Evolutionary conservation across 2,113 vertebrate genomes (phyloP).

Genomic region (Natator depressus): DNA sequence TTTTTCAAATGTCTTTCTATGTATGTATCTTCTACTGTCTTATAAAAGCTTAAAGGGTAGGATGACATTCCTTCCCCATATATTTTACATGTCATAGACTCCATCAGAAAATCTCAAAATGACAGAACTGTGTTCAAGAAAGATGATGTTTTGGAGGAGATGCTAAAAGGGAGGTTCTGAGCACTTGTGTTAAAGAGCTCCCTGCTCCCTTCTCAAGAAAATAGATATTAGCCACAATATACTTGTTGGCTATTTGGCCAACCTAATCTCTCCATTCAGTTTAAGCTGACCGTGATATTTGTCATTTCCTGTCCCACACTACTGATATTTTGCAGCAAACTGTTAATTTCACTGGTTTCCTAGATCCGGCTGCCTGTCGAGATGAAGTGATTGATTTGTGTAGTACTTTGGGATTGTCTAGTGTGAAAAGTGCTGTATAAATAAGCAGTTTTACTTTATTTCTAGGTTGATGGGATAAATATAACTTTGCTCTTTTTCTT

Average conservation of each 20-base stretch:
- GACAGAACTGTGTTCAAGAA: background rate
- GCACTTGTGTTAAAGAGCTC: background rate
- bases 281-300: background rate
- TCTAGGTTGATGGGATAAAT: background rate
- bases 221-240: rapidly evolving
- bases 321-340: background rate
- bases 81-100: rapidly evolving
- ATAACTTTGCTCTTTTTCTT: background rate
- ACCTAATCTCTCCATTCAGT: background rate
- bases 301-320: background rate
- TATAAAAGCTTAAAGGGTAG: background rate
- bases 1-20: slow-evolving; percentile 91
- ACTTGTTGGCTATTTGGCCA: background rate
- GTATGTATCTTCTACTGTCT: slow-evolving; percentile 65
- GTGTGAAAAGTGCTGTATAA: background rate
- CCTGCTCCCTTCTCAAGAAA: background rate
- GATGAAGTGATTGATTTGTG: background rate
- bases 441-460: background rate
- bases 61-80: background rate
- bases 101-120: background rate
- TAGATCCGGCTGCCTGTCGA: background rate
- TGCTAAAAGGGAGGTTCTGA: background rate
- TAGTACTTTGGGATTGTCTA: background rate
- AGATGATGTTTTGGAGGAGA: background rate
- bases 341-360: slow-evolving; percentile 29